Evolutionary conservation across 2,113 vertebrate species (phyloP), one percentile per base, ranked within the genome.

Genomic region (Eulemur macaco): DNA sequence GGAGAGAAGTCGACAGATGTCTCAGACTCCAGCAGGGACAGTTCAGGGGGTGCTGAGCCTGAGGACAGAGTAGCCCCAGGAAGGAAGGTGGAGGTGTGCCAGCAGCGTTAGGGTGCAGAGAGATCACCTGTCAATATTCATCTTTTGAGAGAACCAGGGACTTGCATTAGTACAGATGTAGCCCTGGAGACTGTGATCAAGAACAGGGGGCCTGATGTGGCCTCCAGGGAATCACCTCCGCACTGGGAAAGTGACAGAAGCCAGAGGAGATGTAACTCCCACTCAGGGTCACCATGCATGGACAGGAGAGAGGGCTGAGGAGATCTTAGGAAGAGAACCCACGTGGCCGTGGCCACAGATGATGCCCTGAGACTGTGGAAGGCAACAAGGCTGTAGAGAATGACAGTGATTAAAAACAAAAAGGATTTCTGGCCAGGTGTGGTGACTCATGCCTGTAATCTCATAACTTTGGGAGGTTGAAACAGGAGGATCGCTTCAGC

Each of bases 41-140:
- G 64, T 50, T 52, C 45, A 1, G 63, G 54, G 2, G 25, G 13
- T 0, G 1, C 17, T 12, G 37, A 25, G 20, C 7, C 37, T 15
- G 21, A 13, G 6, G 87, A 37, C 52, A 31, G 52, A 64, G 31
- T 4, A 23, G 23, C 23, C 4, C 1, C n/a, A 10, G 54, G 39
- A 77, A 71, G 60, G 27, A n/a, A 34, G 14, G 6, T n/a, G 2
- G 54, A n/a, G 54, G 83, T 42, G 14, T 58, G 83, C 42, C 14
- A 0, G 2, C 23, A 25, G 47, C 68, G 17, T 15, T 23, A 50
- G 50, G 42, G 25, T 18, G 0, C 45, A 5, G 42, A 25, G 47
- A 10, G 18, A 34, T n/a, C n/a, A 45, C 54, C 42, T 31, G 50
- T 29, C 29, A 11, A 2, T 45, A 17, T 0, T 20, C 8, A 15